Conservation (phyloP, 35 echinoderm and acorn worm species). For the Anneissia japonica region DNA sequence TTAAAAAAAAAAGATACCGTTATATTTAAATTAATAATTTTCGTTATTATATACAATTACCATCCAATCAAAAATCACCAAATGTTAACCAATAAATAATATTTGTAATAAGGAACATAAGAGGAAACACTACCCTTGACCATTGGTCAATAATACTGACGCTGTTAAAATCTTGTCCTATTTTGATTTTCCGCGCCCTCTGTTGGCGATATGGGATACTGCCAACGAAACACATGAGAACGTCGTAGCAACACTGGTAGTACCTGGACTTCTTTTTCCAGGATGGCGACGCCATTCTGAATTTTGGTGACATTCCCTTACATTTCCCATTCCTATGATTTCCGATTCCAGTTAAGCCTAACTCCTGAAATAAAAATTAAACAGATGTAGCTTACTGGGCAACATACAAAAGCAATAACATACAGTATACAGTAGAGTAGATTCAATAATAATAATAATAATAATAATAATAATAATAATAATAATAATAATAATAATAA, state of each 20-base stretch:
- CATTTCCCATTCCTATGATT: background rate
- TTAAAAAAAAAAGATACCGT: too few species aligned
- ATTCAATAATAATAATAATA: too few species aligned
- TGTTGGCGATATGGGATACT: slow-evolving; percentile 57
- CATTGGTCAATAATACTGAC: slow-evolving; percentile 86
- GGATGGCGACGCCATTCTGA: slow-evolving; percentile 34
- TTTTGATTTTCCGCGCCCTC: slow-evolving; percentile 37
- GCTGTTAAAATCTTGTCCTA: slow-evolving; percentile 72
- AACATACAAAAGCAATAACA: too few species aligned
- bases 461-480: too few species aligned
- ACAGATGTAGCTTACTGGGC: too few species aligned
- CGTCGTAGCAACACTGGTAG: slow-evolving; percentile 40
- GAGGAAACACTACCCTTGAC: slow-evolving; percentile 53
- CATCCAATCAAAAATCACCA: slow-evolving; percentile 4
- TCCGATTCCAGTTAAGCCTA: slow-evolving; percentile 25
- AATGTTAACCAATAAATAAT: slow-evolving; percentile 63
- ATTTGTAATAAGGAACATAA: slow-evolving; percentile 64
- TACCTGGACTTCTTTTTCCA: background rate
- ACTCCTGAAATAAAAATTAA: background rate
- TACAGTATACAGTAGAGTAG: too few species aligned
- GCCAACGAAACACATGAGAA: slow-evolving; percentile 65
- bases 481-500: too few species aligned
- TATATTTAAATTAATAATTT: too few species aligned
- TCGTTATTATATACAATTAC: too few species aligned
- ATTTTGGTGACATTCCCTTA: slow-evolving; percentile 11